These are phyloP conservation scores for Urocynchramus pylzowi DNA, from an alignment of 2,113 vertebrate genomes.

Conservation along the genomic window DNA sequence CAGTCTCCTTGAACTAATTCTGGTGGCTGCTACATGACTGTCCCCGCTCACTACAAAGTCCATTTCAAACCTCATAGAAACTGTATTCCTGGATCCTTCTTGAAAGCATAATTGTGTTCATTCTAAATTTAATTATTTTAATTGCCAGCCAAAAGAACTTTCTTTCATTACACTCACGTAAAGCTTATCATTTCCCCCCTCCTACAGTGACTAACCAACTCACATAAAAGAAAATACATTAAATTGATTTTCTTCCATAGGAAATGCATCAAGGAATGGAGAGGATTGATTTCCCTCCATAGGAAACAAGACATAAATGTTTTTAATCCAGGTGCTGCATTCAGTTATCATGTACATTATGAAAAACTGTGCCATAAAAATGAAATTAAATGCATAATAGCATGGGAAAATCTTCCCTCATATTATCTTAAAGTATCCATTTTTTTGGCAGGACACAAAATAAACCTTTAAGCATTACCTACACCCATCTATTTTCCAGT, in stretches of 20 bases:
- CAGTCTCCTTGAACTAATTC: not conserved
- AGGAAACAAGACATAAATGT: conserved; percentile 30
- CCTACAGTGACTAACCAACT: not conserved
- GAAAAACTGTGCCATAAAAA: conserved; percentile 44
- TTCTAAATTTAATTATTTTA: conserved; percentile 34
- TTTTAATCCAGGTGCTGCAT: conserved; percentile 43
- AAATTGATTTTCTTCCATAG: conserved; percentile 31
- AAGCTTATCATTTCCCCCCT: not conserved
- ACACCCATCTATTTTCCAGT: not conserved
- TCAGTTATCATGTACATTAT: not conserved
- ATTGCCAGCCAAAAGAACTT: conserved; percentile 2
- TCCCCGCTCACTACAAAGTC: not conserved
- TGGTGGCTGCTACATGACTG: not conserved
- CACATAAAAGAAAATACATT: conserved; percentile 10
- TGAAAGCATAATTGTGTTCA: not conserved
- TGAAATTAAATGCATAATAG: conserved; percentile 35
- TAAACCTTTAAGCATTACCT: not conserved
- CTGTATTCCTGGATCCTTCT: not conserved
- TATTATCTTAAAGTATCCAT: not conserved
- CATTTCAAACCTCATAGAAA: not conserved
- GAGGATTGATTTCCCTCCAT: conserved; percentile 34
- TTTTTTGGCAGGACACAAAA: not conserved
- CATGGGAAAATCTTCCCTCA: not conserved
- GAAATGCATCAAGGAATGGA: conserved; percentile 37
- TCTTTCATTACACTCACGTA: not conserved